A percentile compares a stretch with the other conserved stretches of the same genome.
phyloP scores from a whole-genome alignment of 2,113 vertebrate species.

The Cyanocitta stelleri region DNA sequence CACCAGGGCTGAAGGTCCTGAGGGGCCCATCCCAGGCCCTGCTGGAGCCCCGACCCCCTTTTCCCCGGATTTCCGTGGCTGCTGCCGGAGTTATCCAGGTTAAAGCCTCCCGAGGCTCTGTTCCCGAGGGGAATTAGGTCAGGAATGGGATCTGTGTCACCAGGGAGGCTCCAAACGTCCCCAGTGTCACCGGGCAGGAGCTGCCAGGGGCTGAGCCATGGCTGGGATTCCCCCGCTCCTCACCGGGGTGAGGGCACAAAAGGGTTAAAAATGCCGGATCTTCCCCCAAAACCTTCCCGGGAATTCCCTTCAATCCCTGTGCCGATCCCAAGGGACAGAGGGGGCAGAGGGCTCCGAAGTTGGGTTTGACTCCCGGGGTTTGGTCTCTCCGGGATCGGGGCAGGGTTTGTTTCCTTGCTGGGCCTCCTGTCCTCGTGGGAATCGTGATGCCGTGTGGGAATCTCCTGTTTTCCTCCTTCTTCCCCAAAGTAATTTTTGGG shows the following conservation, averaged over 20 bases:
- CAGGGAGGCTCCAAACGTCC: not conserved
- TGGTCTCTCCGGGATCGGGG: not conserved
- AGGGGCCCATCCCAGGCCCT: not conserved
- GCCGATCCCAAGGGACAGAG: not conserved
- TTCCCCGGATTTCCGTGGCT: not conserved
- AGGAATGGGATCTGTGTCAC: not conserved
- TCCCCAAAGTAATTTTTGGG: not conserved
- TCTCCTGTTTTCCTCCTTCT: not conserved
- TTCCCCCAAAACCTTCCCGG: not conserved
- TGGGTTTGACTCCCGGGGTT: not conserved
- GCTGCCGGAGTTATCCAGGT: not conserved
- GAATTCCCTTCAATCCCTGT: not conserved
- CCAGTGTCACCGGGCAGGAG: not conserved
- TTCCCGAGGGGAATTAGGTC: not conserved
- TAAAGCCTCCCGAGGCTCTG: not conserved
- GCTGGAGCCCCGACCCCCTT: not conserved
- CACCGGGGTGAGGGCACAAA: not conserved
- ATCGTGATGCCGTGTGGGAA: not conserved
- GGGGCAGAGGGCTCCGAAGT: accelerated
- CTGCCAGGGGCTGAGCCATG: not conserved
- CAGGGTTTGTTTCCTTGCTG: not conserved
- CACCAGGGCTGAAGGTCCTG: not conserved
- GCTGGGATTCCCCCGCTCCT: not conserved
- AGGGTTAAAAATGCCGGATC: not conserved
- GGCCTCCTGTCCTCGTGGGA: not conserved